Evolutionary conservation across 2,113 vertebrate genomes (phyloP), one percentile per base, ranked within the genome.

Genomic region (Petromus typicus): DNA sequence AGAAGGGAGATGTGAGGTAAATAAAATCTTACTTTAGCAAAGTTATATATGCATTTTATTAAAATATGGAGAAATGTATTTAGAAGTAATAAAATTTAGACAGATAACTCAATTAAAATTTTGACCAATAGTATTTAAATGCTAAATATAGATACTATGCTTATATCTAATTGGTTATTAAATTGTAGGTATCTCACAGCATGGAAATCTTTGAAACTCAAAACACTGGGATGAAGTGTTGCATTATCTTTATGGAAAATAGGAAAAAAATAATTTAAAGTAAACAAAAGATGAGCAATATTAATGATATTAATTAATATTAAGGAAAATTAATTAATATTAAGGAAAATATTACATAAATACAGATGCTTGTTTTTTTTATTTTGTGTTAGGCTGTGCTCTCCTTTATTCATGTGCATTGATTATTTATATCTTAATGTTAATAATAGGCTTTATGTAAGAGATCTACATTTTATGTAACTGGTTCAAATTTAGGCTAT

Each of bases 131-230:
- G 9, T 61, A 51, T 76, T 86, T 90, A 56, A 25, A 89, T 45
- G 30, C 92, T 56, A 71, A 69, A 63, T 25, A 63, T 30, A 30
- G 3, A 12, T 11, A 59, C 7, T 22, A n/a, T 94, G 12, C 66
- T 54, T 71, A 22, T 80, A 34, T 83, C 8, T 90, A 56, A 89
- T 45, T 61, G 12, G n/a, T 89, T 86, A 43, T 94, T 76, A 89
- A 85, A 63, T 69, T 57, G 56, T 27, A 2, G 30, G 7, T 23
- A 37, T 66, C 23, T 37, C 7, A 80, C 86, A 4, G 12, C 30
- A 75, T n/a, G 12, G 10, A 18, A 4, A 59, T 86, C 78, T 87
- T 71, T 40, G 69, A 92, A 85, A 51, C 3, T 40, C 17, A 75
- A 69, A 69, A 4, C 0, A 32, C 16, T 51, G 0, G 87, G 73